phyloP scores from a whole-genome alignment of 2,888 invertebrate species.

The Colletes collaris region DNA sequence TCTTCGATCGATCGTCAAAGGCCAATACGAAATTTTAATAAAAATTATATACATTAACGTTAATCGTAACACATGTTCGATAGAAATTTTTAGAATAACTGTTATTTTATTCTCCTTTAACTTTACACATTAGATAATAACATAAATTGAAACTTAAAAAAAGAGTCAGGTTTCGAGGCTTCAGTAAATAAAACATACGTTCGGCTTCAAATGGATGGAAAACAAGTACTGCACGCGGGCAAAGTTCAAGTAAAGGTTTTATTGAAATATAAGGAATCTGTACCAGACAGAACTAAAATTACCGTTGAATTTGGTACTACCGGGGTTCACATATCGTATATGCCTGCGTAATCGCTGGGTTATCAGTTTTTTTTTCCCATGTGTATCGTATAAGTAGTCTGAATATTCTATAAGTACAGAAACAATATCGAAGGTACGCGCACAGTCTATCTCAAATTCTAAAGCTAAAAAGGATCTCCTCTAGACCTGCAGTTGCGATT shows the following conservation, averaged over 20 bases:
- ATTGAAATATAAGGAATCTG: constrained; percentile 83
- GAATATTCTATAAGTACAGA: constrained; percentile 81
- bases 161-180: neutral
- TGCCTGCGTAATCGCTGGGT: constrained; percentile 76
- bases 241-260: constrained; percentile 81
- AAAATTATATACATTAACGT: neutral
- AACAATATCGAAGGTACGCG: constrained; percentile 81
- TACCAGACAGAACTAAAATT: constrained; percentile 84
- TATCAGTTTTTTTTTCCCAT: constrained; percentile 60
- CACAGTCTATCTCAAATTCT: constrained; percentile 81
- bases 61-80: neutral
- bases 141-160: constrained; percentile 29
- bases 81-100: constrained; percentile 20
- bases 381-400: constrained; percentile 75
- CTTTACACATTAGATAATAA: constrained; percentile 26
- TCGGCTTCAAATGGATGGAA: constrained; percentile 29
- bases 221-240: constrained; percentile 44
- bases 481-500: constrained; percentile 64
- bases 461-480: constrained; percentile 77
- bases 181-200: constrained; percentile 22
- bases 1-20: neutral
- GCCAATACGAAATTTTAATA: neutral
- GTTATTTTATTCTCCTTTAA: constrained; percentile 37
- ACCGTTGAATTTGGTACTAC: constrained; percentile 83
- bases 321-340: constrained; percentile 82